Conservation (phyloP, 2,888 invertebrate species). For the Brachyopa scutellaris region DNA sequence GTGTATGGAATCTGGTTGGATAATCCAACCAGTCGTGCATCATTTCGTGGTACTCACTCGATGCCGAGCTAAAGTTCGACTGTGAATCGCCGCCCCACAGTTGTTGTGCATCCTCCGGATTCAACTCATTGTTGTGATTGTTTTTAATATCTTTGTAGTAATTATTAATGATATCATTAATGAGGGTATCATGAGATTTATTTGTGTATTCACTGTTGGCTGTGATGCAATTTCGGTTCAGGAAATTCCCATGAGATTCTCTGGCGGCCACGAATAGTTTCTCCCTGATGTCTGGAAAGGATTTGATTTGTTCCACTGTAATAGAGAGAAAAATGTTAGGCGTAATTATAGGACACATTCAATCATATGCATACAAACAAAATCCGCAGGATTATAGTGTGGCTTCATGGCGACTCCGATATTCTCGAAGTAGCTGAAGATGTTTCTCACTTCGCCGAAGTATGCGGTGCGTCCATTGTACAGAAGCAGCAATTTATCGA, state of each 20-base stretch:
- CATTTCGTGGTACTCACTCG: slow-evolving; percentile 83
- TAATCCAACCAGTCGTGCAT: slow-evolving; percentile 86
- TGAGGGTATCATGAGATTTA: slow-evolving; percentile 76
- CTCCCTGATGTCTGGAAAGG: slow-evolving; percentile 86
- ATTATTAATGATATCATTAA: slow-evolving; percentile 78
- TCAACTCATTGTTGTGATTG: slow-evolving; percentile 72
- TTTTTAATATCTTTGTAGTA: slow-evolving; percentile 76
- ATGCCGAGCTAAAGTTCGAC: slow-evolving; percentile 86
- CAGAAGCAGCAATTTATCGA: slow-evolving; percentile 88
- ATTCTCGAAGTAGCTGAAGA: slow-evolving; percentile 87
- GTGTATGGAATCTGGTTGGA: slow-evolving; percentile 91
- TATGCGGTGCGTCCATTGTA: slow-evolving; percentile 89
- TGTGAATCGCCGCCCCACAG: slow-evolving; percentile 87
- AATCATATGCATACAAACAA: slow-evolving; percentile 85
- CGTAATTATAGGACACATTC: background rate
- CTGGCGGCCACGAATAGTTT: slow-evolving; percentile 86
- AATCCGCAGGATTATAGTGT: slow-evolving; percentile 93
- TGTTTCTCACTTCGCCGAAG: slow-evolving; percentile 88
- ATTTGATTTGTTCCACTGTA: slow-evolving; percentile 90
- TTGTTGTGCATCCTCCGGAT: slow-evolving; percentile 83
- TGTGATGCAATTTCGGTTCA: slow-evolving; percentile 78
- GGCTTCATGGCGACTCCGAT: slow-evolving; percentile 88
- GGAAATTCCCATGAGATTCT: slow-evolving; percentile 83
- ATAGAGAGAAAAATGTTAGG: slow-evolving; percentile 69
- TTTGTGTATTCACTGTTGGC: slow-evolving; percentile 76